These are phyloP conservation scores for Nannoperca obscura DNA, from an alignment of 2,797 vertebrate genomes.

Conservation along the genomic window DNA sequence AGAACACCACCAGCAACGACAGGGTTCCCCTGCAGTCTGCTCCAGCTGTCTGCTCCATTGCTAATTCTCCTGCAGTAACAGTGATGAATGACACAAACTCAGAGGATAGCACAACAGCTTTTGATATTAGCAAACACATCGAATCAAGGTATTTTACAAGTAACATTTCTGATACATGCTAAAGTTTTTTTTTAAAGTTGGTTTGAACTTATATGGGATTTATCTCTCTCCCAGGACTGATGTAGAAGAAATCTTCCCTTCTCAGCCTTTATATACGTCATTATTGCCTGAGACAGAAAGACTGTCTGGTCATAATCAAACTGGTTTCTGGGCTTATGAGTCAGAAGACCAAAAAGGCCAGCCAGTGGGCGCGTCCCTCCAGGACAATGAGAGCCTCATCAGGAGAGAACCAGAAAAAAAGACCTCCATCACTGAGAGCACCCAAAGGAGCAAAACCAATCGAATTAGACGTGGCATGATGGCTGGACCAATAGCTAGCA, in stretches of 20 bases:
- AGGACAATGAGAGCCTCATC: conserved; percentile 44
- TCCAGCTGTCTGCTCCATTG: conserved; percentile 34
- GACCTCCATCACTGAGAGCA: conserved; percentile 70
- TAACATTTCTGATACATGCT: neutral
- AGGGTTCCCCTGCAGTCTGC: conserved; percentile 12
- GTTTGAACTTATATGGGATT: neutral
- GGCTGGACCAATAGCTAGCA: conserved; percentile 85
- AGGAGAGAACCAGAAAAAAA: conserved; percentile 61
- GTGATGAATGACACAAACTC: conserved; percentile 53
- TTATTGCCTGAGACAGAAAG: conserved; percentile 45
- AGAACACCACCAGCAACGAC: conserved; percentile 12
- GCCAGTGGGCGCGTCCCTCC: neutral
- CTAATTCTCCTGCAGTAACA: conserved; percentile 43
- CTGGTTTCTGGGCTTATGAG: conserved; percentile 15
- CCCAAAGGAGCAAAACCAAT: conserved; percentile 77
- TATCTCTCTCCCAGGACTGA: conserved; percentile 58
- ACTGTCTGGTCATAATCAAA: conserved; percentile 38
- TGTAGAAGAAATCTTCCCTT: conserved; percentile 34
- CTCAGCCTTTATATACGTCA: conserved; percentile 27
- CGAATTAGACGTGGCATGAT: conserved; percentile 88
- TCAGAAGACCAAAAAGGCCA: conserved; percentile 48
- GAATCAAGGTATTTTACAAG: conserved; percentile 77
- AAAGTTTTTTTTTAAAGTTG: conserved; percentile 8
- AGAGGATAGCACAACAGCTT: conserved; percentile 4
- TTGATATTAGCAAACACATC: conserved; percentile 36